These are phyloP conservation scores for Agrypnus murinus DNA, from an alignment of 2,888 invertebrate species.

Conservation along the genomic window DNA sequence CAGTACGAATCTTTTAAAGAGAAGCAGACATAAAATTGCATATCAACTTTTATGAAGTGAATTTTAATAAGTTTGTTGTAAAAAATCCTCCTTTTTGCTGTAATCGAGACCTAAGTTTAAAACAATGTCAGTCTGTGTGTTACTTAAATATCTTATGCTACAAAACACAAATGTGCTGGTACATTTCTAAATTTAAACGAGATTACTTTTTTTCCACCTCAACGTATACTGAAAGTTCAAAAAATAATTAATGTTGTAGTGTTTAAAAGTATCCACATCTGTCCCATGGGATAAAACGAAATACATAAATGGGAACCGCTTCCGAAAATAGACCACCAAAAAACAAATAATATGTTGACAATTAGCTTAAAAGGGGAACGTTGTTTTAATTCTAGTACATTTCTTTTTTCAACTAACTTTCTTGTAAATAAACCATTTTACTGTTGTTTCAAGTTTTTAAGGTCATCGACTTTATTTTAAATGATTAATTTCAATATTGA, in stretches of 20 bases:
- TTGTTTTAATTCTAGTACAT: conserved; percentile 31
- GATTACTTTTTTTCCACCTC: background rate
- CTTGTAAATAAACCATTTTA: too few species aligned
- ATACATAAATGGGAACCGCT: conserved; percentile 26
- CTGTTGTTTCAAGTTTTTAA: conserved; percentile 8
- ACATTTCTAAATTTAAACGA: conserved; percentile 15
- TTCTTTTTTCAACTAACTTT: too few species aligned
- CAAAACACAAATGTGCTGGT: too few species aligned
- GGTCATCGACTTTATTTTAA: conserved; percentile 28
- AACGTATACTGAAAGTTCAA: background rate
- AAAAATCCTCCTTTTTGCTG: too few species aligned
- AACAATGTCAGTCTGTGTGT: background rate
- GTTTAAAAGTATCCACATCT: conserved; percentile 9
- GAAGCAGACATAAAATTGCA: too few species aligned
- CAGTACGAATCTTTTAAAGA: too few species aligned
- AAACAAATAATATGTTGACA: conserved; percentile 30
- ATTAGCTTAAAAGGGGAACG: conserved; percentile 29
- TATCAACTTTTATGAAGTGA: too few species aligned
- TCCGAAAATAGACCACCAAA: conserved; percentile 39
- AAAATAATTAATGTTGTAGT: conserved; percentile 2
- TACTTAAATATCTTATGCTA: background rate
- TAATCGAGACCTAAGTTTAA: background rate
- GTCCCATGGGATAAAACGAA: conserved; percentile 14
- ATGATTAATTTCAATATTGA: conserved; percentile 11
- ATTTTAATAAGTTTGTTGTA: too few species aligned